Base-by-base conservation (phyloP, 2,113 vertebrate species). In the Hippocampus zosterae region DNA sequence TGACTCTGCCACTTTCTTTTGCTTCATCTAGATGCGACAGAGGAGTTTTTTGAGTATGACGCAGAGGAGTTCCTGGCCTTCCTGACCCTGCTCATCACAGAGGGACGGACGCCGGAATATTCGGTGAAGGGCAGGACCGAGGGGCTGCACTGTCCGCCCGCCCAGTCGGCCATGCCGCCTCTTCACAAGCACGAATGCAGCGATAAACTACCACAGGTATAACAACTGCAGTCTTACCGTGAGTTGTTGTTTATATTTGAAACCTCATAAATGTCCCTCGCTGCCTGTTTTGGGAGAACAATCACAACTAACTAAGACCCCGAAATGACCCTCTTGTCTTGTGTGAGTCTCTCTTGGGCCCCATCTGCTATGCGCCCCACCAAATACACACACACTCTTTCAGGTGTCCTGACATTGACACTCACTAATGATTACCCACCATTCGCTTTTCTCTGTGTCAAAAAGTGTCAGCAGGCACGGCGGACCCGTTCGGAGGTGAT, bases 41-140 rank as follows among this genome's bases (percentile, higher is more conserved):
- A 98, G 91, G 97, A 98, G 80, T 98, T 96, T 84, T 98, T 98
- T 53, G 97, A 99, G 87, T 98, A 98, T 1, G 96, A 99, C 59
- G 94, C 97, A 0, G 97, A 99, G 90, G 97, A 99, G 87, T 97
- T 99, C 90, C 92, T 99, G 87, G 94, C 96, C 72, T 97, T 96
- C 85, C 90, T 99, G 91, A 96, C 95, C 67, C 87, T 98, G 87
- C 88, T 99, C 80, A 96, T 99, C 89, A 98, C 97, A 0, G 97
- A 99, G 90, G 97, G 97, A 74, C 91, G 97, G 75, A 99, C 95
- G 0, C 97, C 97, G 0, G 97, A 99, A 84, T 94, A 94, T 81
- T 99, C 97, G 0, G 93, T 96, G 74, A 99, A 97, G 88, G 97
- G 97, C 72, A 93, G 97, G 60, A 93, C 94, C 1, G 97, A 99